Evolutionary conservation across 2,888 invertebrate genomes (phyloP).

Genomic region (Lycia hirtaria): DNA sequence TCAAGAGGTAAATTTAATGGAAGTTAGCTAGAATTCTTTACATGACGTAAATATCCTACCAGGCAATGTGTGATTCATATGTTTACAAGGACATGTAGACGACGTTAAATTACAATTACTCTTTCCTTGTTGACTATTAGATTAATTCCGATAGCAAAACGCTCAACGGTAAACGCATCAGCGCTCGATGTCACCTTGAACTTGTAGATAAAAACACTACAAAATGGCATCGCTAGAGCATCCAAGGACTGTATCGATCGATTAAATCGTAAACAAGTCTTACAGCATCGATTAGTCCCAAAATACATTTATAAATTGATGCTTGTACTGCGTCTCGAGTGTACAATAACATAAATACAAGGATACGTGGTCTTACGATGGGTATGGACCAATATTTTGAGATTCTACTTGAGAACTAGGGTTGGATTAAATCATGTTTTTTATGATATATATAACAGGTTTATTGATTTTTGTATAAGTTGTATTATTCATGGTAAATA

Average conservation of each 20-base stretch:
- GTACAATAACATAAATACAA: too few species aligned
- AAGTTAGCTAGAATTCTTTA: not conserved
- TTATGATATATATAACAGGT: too few species aligned
- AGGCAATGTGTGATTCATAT: constrained; percentile 7
- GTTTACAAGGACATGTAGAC: constrained; percentile 17
- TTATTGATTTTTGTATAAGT: too few species aligned
- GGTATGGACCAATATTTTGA: too few species aligned
- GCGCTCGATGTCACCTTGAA: constrained; percentile 21
- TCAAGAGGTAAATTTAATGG: not conserved
- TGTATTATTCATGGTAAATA: too few species aligned
- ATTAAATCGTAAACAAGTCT: constrained; percentile 18
- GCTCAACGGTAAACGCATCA: constrained; percentile 7
- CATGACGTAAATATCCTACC: not conserved
- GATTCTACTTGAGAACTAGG: too few species aligned
- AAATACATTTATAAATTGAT: constrained; percentile 25
- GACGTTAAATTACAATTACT: constrained; percentile 6
- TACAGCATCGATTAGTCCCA: constrained; percentile 11
- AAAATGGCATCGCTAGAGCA: constrained; percentile 15
- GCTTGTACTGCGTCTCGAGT: constrained; percentile 8
- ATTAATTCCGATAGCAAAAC: not conserved
- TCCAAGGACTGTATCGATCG: constrained; percentile 21
- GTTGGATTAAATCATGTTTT: too few species aligned
- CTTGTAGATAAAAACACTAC: constrained; percentile 19
- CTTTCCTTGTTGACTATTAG: not conserved
- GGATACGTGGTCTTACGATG: too few species aligned